phyloP scores from a whole-genome alignment of 2,797 vertebrate species.

The Chloroceryle inda region DNA sequence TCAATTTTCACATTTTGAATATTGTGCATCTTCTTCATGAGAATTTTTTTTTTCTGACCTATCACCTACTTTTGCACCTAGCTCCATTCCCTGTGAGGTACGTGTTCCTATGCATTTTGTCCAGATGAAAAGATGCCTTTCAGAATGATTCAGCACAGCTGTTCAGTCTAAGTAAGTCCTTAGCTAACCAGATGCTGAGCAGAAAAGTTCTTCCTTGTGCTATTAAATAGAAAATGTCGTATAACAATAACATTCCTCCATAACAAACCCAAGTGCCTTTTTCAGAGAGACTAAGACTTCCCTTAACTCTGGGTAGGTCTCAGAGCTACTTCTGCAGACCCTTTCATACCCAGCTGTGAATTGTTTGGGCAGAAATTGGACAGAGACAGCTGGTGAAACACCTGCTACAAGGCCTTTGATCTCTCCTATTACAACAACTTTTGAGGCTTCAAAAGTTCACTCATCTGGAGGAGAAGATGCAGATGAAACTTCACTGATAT shows the following conservation, averaged over 20 bases:
- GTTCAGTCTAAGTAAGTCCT: background rate
- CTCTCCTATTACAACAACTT: background rate
- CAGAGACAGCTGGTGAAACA: constrained; percentile 45
- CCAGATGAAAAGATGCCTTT: background rate
- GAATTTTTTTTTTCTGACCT: background rate
- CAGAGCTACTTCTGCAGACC: background rate
- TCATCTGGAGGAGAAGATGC: background rate
- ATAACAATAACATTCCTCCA: background rate
- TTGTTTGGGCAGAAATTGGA: constrained; percentile 18
- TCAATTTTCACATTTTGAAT: background rate
- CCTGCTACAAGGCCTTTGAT: constrained; percentile 56
- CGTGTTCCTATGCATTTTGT: background rate
- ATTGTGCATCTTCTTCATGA: background rate
- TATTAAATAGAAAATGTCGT: background rate
- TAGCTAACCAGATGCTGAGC: background rate
- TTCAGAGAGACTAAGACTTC: background rate
- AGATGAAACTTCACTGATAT: background rate
- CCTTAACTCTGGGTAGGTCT: background rate
- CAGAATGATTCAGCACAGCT: background rate
- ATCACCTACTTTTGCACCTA: background rate
- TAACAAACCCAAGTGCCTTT: background rate
- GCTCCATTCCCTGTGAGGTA: background rate
- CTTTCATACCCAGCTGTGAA: background rate
- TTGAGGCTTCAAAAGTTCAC: background rate
- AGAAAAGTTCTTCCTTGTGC: background rate